phyloP scores from a whole-genome alignment of 2,888 invertebrate genomes.

The Papilio elwesi region DNA sequence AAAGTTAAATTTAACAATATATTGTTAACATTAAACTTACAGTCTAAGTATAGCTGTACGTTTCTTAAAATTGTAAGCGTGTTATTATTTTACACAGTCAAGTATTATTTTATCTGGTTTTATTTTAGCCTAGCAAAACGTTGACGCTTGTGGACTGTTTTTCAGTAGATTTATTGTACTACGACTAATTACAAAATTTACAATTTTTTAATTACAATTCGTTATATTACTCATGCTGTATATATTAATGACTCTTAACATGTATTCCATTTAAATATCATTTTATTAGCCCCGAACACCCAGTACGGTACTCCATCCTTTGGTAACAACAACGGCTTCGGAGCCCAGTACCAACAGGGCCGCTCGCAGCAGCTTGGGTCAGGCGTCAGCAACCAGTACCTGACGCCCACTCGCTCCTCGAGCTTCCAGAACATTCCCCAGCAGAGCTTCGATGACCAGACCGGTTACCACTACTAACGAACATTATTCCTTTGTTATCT shows the following conservation, averaged over 20 bases:
- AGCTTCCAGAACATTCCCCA: constrained; percentile 64
- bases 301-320: constrained; percentile 52
- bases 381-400: constrained; percentile 67
- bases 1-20: no score
- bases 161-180: no score
- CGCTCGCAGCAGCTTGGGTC: constrained; percentile 47
- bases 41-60: no score
- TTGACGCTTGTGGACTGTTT: no score
- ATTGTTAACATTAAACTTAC: no score
- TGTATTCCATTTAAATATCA: background rate
- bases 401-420: constrained; percentile 61
- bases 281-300: constrained; percentile 46
- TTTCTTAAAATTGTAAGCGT: background rate
- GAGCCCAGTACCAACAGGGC: constrained; percentile 27
- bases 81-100: no score
- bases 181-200: no score
- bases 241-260: no score
- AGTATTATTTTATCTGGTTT: background rate
- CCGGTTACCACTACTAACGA: constrained; percentile 71
- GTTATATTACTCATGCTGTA: no score
- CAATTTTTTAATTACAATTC: no score
- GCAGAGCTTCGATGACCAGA: constrained; percentile 72
- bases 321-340: constrained; percentile 41
- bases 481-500: background rate
- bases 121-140: no score